A percentile compares a stretch with the other conserved stretches of the same genome.
phyloP scores from a whole-genome alignment of 2,888 invertebrate species.

The Pelosia muscerda region DNA sequence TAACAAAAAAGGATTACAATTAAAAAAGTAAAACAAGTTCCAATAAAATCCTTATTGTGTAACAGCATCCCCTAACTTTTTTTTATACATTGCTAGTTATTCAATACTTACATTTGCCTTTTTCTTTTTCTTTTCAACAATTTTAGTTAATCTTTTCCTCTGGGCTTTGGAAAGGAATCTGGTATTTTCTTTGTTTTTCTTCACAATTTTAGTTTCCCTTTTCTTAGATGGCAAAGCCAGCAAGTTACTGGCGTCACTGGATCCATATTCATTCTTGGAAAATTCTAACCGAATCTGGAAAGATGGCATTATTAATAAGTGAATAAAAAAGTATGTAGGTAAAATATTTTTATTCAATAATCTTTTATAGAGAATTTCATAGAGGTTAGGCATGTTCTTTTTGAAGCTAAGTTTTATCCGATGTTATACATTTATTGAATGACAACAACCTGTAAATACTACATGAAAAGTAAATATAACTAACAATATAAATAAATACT shows the following conservation, averaged over 20 bases:
- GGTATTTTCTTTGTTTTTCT: constrained; percentile 85
- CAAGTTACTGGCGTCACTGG: constrained; percentile 91
- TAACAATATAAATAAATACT: background rate
- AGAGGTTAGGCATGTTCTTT: background rate
- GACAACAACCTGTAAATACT: background rate
- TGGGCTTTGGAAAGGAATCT: constrained; percentile 95
- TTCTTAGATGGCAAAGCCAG: constrained; percentile 94
- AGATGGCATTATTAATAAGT: background rate
- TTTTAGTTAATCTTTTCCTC: constrained; percentile 93
- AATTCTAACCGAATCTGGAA: constrained; percentile 90
- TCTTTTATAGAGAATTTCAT: background rate
- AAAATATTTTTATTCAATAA: background rate
- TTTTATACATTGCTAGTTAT: too few relatives aligned
- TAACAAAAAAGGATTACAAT: too few relatives aligned
- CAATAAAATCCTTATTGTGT: too few relatives aligned
- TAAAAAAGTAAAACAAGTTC: too few relatives aligned
- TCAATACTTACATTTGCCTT: constrained; percentile 92
- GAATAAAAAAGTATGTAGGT: too few relatives aligned
- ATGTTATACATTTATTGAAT: background rate
- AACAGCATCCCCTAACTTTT: too few relatives aligned
- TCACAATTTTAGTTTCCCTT: constrained; percentile 90
- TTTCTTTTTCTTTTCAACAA: constrained; percentile 95
- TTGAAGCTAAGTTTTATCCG: background rate
- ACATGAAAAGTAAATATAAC: background rate
- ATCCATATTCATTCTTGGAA: constrained; percentile 83